A percentile compares a stretch with the other conserved stretches of the same genome.
Evolutionary conservation across 2,113 vertebrate species (phyloP).

Genomic region (Oncorhynchus masou): DNA sequence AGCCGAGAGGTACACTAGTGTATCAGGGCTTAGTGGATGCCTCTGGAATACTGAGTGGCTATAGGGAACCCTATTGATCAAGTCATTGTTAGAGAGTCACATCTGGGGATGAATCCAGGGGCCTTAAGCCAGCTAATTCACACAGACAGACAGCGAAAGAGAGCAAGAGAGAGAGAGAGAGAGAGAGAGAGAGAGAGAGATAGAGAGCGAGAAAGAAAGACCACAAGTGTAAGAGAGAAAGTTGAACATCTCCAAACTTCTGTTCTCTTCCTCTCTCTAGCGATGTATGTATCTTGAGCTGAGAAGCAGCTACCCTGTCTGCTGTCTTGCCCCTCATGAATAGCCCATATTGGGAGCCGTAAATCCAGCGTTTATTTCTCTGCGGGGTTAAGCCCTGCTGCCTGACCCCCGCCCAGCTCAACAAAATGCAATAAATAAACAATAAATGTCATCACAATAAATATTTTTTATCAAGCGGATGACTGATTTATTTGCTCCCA

Average conservation of each 20-base stretch:
- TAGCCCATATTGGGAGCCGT: slow-evolving; percentile 15
- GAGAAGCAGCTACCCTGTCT: background rate
- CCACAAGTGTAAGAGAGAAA: background rate
- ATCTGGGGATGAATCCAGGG: slow-evolving; percentile 47
- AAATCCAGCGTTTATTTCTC: background rate
- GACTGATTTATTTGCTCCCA: slow-evolving; percentile 9
- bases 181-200: background rate
- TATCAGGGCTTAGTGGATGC: no score
- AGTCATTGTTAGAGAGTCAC: slow-evolving; percentile 54
- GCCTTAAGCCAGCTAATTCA: slow-evolving; percentile 26
- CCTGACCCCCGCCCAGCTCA: slow-evolving; percentile 26
- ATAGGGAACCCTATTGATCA: slow-evolving; percentile 28
- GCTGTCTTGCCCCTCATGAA: slow-evolving; percentile 25
- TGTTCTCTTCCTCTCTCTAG: background rate
- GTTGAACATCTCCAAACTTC: background rate
- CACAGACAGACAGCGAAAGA: slow-evolving; percentile 14
- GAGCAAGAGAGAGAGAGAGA: background rate
- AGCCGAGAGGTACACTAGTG: no score
- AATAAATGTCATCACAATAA: slow-evolving; percentile 40
- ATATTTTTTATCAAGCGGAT: slow-evolving; percentile 29
- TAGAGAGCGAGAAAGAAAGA: background rate
- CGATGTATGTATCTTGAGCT: slow-evolving; percentile 12
- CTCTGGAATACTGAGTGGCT: no score
- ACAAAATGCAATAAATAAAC: slow-evolving; percentile 40
- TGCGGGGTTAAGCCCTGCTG: background rate